A percentile compares a stretch with the other conserved stretches of the same genome.
These are phyloP conservation scores for Eupleurogrammus muticus DNA, from an alignment of 2,797 vertebrate genomes.

Conservation along the genomic window DNA sequence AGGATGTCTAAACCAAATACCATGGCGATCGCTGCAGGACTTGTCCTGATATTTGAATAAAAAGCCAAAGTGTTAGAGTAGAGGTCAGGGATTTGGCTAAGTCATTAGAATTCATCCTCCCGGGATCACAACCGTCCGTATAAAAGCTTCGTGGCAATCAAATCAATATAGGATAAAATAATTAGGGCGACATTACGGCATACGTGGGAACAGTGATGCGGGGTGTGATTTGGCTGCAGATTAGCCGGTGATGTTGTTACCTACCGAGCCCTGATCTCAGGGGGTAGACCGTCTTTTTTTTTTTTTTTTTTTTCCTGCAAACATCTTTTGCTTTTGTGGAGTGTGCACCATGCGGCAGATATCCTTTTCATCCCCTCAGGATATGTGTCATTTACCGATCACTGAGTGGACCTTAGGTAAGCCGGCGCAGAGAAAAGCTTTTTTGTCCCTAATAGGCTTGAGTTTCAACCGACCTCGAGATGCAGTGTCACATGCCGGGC, in stretches of 20 bases:
- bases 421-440: slow-evolving; percentile 40
- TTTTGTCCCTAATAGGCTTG: slow-evolving; percentile 46
- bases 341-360: slow-evolving; percentile 11
- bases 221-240: slow-evolving; percentile 17
- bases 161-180: neutral
- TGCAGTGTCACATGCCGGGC: slow-evolving; percentile 17
- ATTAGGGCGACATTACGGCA: neutral
- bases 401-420: slow-evolving; percentile 30
- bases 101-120: neutral
- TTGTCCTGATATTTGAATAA: neutral
- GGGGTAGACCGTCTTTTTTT: slow-evolving; percentile 19
- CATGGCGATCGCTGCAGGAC: neutral
- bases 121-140: neutral
- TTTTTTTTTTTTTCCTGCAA: no score
- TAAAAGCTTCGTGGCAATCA: neutral
- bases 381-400: slow-evolving; percentile 35
- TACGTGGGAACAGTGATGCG: slow-evolving; percentile 9
- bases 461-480: slow-evolving; percentile 35
- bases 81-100: neutral
- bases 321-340: slow-evolving; percentile 6
- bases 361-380: slow-evolving; percentile 47
- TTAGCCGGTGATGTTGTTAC: neutral
- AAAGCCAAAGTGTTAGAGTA: neutral
- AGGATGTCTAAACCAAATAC: neutral
- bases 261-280: neutral